Evolutionary conservation across 2,113 vertebrate species (phyloP).

Genomic region (Sinocyclocheilus anshuiensis): DNA sequence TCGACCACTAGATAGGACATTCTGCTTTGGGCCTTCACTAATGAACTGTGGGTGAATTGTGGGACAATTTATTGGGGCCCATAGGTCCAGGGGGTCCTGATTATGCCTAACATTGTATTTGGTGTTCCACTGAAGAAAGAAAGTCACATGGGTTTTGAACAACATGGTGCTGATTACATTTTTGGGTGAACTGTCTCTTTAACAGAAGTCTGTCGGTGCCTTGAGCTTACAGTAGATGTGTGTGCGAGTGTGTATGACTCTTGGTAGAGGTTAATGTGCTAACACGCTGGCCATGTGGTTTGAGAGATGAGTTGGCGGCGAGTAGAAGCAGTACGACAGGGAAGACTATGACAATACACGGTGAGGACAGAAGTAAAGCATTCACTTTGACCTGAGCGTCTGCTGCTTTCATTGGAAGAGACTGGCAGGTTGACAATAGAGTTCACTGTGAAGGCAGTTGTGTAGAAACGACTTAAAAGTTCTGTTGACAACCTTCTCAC

Average conservation of each 20-base stretch:
- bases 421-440: slow-evolving; percentile 29
- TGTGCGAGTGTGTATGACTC: slow-evolving; percentile 20
- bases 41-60: not conserved
- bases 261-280: slow-evolving; percentile 43
- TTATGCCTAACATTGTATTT: not conserved
- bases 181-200: not conserved
- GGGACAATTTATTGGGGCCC: not conserved
- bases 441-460: slow-evolving; percentile 5
- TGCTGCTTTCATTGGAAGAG: slow-evolving; percentile 28
- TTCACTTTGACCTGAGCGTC: slow-evolving; percentile 48
- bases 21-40: not conserved
- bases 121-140: not conserved
- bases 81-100: not conserved
- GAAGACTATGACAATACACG: slow-evolving; percentile 44
- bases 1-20: not conserved
- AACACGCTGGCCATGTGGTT: slow-evolving; percentile 32
- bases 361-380: slow-evolving; percentile 48
- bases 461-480: slow-evolving; percentile 13
- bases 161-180: not conserved
- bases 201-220: not conserved
- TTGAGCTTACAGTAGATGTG: not conserved
- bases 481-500: not conserved
- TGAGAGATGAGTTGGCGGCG: slow-evolving; percentile 44
- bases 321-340: slow-evolving; percentile 32
- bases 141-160: not conserved